Evolutionary conservation across 2,113 vertebrate genomes (phyloP).

Genomic region (Alligator mississippiensis): DNA sequence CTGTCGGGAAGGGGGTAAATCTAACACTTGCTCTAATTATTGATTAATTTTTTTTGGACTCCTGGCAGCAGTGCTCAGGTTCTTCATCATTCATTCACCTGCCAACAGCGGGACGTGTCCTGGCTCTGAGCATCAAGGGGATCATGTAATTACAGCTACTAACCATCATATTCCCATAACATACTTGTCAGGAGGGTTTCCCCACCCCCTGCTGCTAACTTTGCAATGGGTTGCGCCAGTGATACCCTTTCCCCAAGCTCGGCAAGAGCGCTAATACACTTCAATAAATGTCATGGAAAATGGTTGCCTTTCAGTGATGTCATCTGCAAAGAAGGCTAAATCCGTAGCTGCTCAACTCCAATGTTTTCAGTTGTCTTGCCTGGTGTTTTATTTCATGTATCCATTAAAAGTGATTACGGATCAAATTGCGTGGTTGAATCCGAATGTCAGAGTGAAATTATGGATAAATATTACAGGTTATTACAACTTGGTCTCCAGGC

Average conservation of each 20-base stretch:
- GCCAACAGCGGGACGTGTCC: background rate
- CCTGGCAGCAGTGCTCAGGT: background rate
- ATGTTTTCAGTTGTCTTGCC: rapidly evolving
- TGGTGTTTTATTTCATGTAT: background rate
- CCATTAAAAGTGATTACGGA: background rate
- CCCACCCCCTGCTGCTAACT: background rate
- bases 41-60: background rate
- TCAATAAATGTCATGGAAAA: rapidly evolving
- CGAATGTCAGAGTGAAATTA: background rate
- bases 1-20: background rate
- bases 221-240: rapidly evolving
- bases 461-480: background rate
- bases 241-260: background rate
- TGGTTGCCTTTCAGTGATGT: background rate
- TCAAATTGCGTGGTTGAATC: background rate
- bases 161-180: background rate
- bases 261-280: rapidly evolving
- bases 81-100: background rate
- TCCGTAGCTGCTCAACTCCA: too few relatives aligned
- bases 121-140: background rate
- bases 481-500: background rate
- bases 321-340: background rate
- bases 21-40: background rate
- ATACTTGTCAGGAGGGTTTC: background rate
- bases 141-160: rapidly evolving